A percentile compares a stretch with the other conserved stretches of the same genome.
Conservation (phyloP, 2,797 vertebrate species). For the Rhinoraja longicauda region DNA sequence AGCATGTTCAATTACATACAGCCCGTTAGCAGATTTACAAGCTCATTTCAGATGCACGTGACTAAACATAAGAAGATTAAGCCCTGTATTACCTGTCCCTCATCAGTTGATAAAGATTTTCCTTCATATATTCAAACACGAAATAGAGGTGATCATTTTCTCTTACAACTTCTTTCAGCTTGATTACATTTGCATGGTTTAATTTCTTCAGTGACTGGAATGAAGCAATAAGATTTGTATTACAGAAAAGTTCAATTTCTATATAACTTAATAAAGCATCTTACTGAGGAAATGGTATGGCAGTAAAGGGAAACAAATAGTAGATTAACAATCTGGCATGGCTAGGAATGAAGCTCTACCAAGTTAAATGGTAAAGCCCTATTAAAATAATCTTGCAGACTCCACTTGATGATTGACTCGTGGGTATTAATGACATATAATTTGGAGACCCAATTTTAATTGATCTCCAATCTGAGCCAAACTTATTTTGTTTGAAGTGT, state of each 20-base stretch:
- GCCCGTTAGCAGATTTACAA: not conserved
- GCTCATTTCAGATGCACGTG: conserved; percentile 12
- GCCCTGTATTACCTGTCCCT: conserved; percentile 63
- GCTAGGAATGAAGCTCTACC: too few species aligned
- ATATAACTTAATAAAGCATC: not conserved
- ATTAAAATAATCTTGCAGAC: not conserved
- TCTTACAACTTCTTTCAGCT: conserved; percentile 71
- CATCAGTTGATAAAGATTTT: conserved; percentile 74
- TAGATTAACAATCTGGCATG: not conserved
- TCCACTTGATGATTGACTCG: not conserved
- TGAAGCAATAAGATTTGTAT: not conserved
- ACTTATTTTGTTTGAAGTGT: not conserved
- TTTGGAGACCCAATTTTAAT: not conserved
- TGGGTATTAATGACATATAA: not conserved
- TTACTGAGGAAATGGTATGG: not conserved
- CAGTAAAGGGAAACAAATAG: not conserved
- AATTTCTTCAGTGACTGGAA: conserved; percentile 71
- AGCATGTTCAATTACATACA: not conserved
- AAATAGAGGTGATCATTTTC: conserved; percentile 73
- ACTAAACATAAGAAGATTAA: conserved; percentile 38
- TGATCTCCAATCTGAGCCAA: not conserved
- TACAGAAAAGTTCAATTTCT: not conserved
- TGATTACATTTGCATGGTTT: conserved; percentile 69
- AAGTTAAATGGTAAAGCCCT: not conserved
- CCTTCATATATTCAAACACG: conserved; percentile 75